Conservation (phyloP, 2,113 vertebrate species). For the Chroicocephalus ridibundus region DNA sequence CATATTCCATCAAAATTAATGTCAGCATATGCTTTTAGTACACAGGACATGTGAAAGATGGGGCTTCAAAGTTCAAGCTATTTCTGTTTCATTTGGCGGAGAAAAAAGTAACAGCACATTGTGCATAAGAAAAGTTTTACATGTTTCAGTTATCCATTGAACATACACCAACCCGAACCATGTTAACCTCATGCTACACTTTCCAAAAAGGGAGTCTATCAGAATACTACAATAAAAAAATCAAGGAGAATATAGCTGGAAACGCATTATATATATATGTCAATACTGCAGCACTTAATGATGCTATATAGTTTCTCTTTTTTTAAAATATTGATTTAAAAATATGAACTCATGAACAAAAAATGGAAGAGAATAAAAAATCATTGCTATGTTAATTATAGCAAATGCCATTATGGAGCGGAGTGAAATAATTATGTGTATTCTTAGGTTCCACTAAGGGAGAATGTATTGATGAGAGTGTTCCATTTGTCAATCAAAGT, state of each 20-base stretch:
- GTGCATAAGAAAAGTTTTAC: not conserved
- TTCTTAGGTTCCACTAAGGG: not conserved
- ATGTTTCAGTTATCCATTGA: not conserved
- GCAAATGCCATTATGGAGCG: not conserved
- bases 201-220: not conserved
- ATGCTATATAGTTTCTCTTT: not conserved
- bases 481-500: not conserved
- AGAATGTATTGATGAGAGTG: not conserved
- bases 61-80: not conserved
- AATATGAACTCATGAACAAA: not conserved
- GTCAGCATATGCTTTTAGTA: not conserved
- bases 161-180: not conserved
- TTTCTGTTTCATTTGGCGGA: slow-evolving; percentile 4
- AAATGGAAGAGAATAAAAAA: not conserved
- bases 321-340: not conserved
- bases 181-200: not conserved
- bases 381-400: not conserved
- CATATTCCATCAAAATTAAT: slow-evolving; percentile 51
- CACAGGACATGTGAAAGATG: not conserved
- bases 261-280: not conserved
- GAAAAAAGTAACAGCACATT: not conserved
- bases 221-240: not conserved
- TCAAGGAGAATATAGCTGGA: not conserved
- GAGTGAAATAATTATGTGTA: not conserved
- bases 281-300: not conserved